A percentile compares a stretch with the other conserved stretches of the same genome.
Conservation (phyloP, 2,888 invertebrate genomes). For the Lasioglossum malachurum region DNA sequence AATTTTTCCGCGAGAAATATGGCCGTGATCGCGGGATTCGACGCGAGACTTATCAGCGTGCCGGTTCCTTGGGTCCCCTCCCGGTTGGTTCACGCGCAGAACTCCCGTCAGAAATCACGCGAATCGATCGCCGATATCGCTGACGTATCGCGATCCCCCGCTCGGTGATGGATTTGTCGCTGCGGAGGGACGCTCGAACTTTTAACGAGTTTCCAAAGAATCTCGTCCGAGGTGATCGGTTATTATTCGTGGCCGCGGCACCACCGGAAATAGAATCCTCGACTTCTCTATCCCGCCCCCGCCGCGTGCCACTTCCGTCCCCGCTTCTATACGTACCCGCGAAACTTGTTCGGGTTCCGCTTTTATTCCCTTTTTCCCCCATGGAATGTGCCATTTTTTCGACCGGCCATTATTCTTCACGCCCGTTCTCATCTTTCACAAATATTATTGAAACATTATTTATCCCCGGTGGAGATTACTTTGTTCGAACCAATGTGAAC, state of each 20-base stretch:
- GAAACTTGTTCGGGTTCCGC: background rate
- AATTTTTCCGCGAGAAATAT: conserved; percentile 25
- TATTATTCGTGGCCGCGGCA: conserved; percentile 37
- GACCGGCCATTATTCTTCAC: background rate
- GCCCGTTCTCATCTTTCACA: background rate
- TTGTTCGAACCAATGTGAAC: background rate
- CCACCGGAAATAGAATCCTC: conserved; percentile 47
- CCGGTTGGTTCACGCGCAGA: background rate
- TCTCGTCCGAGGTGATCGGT: conserved; percentile 25
- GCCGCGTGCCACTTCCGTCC: background rate
- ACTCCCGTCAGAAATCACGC: conserved; percentile 19
- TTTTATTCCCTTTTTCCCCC: background rate
- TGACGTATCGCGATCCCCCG: conserved; percentile 34
- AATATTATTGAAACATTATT: background rate
- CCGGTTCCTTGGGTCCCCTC: background rate
- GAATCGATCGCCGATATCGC: conserved; percentile 43
- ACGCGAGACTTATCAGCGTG: conserved; percentile 21
- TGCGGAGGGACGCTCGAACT: conserved; percentile 30
- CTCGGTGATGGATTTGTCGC: conserved; percentile 49
- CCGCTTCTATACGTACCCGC: background rate
- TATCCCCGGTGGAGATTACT: background rate
- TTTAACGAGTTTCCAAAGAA: conserved; percentile 59
- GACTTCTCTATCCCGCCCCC: background rate
- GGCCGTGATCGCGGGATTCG: background rate
- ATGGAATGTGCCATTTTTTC: background rate